These are phyloP conservation scores for Machaerirhynchus nigripectus DNA, from an alignment of 2,113 vertebrate species.

Conservation along the genomic window DNA sequence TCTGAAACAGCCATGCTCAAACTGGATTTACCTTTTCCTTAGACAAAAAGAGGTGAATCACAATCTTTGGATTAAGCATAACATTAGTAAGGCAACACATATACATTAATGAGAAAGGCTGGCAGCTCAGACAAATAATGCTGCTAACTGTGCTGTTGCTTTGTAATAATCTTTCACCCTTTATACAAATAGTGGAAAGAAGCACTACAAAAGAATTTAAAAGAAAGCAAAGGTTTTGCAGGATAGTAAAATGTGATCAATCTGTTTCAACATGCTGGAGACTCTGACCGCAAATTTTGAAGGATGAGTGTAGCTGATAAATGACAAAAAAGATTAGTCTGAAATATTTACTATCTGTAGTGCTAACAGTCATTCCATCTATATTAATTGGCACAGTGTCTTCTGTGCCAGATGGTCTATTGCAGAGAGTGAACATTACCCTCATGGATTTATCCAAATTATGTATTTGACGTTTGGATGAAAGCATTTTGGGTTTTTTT, in stretches of 20 bases:
- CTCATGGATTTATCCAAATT: background rate
- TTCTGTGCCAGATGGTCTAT: slow-evolving; percentile 56
- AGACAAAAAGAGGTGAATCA: background rate
- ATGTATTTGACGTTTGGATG: background rate
- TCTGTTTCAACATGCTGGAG: background rate
- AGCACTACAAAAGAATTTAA: background rate
- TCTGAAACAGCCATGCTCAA: background rate
- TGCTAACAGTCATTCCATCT: background rate
- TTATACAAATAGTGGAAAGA: background rate
- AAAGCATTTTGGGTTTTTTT: background rate
- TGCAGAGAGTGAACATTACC: background rate
- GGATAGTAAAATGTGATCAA: background rate
- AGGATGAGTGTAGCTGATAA: slow-evolving; percentile 1
- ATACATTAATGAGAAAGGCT: background rate
- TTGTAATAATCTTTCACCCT: background rate
- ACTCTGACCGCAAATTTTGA: background rate
- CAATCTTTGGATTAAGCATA: background rate
- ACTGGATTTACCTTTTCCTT: background rate
- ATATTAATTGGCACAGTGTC: slow-evolving; percentile 25
- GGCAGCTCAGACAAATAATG: background rate
- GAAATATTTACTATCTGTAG: slow-evolving; percentile 26
- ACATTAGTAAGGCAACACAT: background rate
- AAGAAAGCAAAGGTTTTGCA: background rate
- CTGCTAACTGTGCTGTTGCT: background rate
- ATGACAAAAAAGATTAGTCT: background rate